Base-by-base conservation (phyloP, 2,888 invertebrate genomes). In the Hecatera dysodea region DNA sequence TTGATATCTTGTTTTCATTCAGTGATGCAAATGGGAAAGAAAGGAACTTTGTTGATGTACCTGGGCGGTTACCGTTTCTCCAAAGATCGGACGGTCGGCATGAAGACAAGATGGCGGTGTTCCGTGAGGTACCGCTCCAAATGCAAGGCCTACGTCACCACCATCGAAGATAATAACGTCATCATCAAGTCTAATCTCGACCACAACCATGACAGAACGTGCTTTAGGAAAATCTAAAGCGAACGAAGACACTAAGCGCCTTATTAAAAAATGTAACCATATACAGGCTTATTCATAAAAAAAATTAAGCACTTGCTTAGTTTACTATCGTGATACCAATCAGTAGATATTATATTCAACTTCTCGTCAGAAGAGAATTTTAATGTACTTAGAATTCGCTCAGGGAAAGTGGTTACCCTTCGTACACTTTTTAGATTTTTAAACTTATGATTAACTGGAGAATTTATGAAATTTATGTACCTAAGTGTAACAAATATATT, bases 61-160 rank as follows among this genome's bases (percentile, higher is more conserved):
- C 36, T 83, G 11, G 73, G 33, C 0, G 79, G 78, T 0, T 80
- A 68, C 36, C 79, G 78, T 0, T 86, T 81, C 64, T 86, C 78
- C 48, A 70, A 77, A 19, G 79, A 87, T 36, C 53, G 62, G 8
- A 68, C 72, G 0, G 27, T 62, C 4, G 85, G 86, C 4, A 9
- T 22, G 8, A 88, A 80, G 55, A 86, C 72, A 2, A 73, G 88
- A 42, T 92, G 93, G 92, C 76, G 86, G 0, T 93, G 93, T 44
- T 91, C 92, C 4, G 89, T 86, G 0, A 89, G 85, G 80, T 8
- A 76, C 11, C 77, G 84, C 6, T 73, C 61, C 9, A 76, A 72
- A 19, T 84, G 84, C 55, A 79, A 63, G 6, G 84, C 84, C 3
- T 67, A 11, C 24, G 22, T 84, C 33, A 44, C 56, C 27, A 84